phyloP scores from a whole-genome alignment of 2,888 invertebrate genomes.

The Cryptus armator region DNA sequence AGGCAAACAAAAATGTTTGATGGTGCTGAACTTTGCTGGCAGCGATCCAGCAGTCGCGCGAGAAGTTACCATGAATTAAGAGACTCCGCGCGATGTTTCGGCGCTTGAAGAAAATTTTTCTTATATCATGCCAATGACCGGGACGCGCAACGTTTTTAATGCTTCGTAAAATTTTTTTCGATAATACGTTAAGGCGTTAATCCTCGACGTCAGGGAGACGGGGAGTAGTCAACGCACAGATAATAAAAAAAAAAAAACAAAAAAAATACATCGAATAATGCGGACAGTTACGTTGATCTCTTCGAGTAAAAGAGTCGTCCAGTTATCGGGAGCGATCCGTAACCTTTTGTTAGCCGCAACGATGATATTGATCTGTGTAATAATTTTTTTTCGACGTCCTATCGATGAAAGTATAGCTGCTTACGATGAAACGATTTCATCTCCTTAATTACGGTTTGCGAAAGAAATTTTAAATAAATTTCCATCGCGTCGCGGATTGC shows the following conservation, averaged over 20 bases:
- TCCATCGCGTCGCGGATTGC: neutral
- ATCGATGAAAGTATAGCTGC: neutral
- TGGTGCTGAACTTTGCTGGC: conserved; percentile 49
- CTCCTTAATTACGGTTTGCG: neutral
- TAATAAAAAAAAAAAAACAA: too few species aligned
- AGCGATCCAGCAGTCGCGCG: conserved; percentile 18
- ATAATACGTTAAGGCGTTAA: neutral
- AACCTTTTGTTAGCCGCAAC: too few species aligned
- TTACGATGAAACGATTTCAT: neutral
- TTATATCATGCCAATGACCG: conserved; percentile 38
- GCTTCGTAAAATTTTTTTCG: neutral
- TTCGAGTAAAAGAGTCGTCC: too few species aligned
- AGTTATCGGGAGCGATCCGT: too few species aligned
- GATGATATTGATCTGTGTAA: too few species aligned
- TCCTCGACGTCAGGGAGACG: too few species aligned
- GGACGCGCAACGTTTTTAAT: neutral
- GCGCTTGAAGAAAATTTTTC: conserved; percentile 25
- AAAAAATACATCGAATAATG: too few species aligned
- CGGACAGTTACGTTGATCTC: too few species aligned
- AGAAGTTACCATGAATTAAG: conserved; percentile 34
- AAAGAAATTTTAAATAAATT: neutral
- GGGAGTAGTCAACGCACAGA: too few species aligned
- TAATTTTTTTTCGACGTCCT: too few species aligned
- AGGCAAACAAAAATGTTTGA: conserved; percentile 46
- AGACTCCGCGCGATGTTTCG: conserved; percentile 4